A percentile compares a stretch with the other conserved stretches of the same genome.
Conservation (phyloP, 2,113 vertebrate genomes). For the Pollimyrus isidori region DNA sequence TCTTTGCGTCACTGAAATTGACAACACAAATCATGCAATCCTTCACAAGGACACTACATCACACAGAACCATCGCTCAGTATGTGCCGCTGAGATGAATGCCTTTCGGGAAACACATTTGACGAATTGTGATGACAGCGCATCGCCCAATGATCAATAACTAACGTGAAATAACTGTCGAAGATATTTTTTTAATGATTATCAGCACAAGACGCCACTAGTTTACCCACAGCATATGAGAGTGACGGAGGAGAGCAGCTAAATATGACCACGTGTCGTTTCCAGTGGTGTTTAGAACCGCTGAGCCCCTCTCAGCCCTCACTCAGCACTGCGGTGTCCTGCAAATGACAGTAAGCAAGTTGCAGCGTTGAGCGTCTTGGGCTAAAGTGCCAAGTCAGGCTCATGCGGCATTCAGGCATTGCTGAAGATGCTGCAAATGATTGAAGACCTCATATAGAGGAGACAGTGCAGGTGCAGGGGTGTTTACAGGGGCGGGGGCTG, state of each 20-base stretch:
- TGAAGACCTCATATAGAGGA: neutral
- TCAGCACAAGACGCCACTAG: neutral
- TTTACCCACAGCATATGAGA: neutral
- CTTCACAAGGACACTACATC: neutral
- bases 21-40: neutral
- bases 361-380: neutral
- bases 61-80: neutral
- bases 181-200: neutral
- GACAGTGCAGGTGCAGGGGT: neutral
- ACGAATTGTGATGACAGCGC: neutral
- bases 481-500: neutral
- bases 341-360: neutral
- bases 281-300: neutral
- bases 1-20: neutral
- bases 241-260: too few relatives aligned
- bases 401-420: neutral
- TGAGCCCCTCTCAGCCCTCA: neutral
- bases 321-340: too few relatives aligned
- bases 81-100: neutral
- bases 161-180: neutral
- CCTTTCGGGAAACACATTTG: neutral
- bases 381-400: neutral
- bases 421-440: neutral
- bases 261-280: neutral
- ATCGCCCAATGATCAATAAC: neutral